These are phyloP conservation scores for Istiophorus platypterus DNA, from an alignment of 2,113 vertebrate species.

Conservation along the genomic window DNA sequence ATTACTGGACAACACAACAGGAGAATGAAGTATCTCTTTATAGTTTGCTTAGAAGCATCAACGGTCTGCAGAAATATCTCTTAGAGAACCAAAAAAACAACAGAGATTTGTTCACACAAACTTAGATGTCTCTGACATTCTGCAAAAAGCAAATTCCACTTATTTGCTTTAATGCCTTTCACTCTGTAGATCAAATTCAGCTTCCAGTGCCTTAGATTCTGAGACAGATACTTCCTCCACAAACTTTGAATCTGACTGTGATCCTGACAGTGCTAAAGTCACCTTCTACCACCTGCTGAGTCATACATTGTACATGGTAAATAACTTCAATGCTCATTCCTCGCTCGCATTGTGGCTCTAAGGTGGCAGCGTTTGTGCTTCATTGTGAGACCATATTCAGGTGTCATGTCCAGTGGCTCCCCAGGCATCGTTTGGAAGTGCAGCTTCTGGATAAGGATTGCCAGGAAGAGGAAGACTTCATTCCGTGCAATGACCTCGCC, in stretches of 20 bases:
- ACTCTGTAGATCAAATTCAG: conserved; percentile 25
- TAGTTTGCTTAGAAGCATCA: conserved; percentile 52
- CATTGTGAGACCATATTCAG: conserved; percentile 91
- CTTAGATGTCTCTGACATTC: conserved; percentile 31
- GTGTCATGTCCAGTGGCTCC: conserved; percentile 86
- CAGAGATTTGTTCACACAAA: conserved; percentile 34
- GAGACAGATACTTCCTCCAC: conserved; percentile 39
- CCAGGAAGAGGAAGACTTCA: conserved; percentile 93
- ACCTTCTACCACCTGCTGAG: conserved; percentile 13
- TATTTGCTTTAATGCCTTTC: conserved; percentile 25
- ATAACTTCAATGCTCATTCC: conserved; percentile 54
- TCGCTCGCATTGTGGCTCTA: conserved; percentile 72
- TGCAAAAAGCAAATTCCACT: conserved; percentile 15
- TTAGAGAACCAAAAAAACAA: conserved; percentile 31
- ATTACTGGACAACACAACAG: conserved; percentile 19
- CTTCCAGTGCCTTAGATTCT: conserved; percentile 42
- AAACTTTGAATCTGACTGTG: conserved; percentile 23
- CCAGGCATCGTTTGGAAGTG: conserved; percentile 82
- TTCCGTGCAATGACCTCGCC: conserved; percentile 90
- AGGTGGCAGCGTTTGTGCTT: conserved; percentile 89
- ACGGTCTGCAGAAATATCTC: conserved; percentile 39
- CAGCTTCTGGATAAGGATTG: conserved; percentile 89
- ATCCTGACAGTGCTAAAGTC: conserved; percentile 23
- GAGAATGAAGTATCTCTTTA: conserved; percentile 29
- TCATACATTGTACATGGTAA: neutral